Conservation (phyloP, 2,888 invertebrate genomes). For the Boloria selene region DNA sequence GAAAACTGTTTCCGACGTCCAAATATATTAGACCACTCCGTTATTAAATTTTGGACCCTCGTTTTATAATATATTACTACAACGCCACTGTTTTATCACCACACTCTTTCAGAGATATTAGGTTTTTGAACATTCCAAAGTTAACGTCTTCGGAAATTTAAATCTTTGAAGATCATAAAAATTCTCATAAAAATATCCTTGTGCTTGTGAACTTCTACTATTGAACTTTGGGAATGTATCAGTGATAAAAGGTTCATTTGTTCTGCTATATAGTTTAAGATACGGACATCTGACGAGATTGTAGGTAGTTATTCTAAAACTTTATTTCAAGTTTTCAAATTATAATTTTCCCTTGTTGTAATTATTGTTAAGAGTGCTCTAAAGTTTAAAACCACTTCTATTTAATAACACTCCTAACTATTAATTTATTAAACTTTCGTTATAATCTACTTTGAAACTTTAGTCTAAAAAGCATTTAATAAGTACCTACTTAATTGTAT, state of each 20-base stretch:
- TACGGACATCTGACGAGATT: constrained; percentile 6
- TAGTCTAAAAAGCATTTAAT: too few relatives aligned
- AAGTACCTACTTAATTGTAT: too few relatives aligned
- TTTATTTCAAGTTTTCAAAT: not conserved
- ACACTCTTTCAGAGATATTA: constrained; percentile 37
- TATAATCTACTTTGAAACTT: too few relatives aligned
- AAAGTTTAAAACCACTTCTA: too few relatives aligned
- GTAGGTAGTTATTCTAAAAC: constrained; percentile 8
- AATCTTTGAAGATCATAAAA: constrained; percentile 36
- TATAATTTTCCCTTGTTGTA: not conserved
- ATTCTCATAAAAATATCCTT: constrained; percentile 35
- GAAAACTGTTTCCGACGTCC: constrained; percentile 38
- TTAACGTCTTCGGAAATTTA: constrained; percentile 34
- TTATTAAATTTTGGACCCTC: constrained; percentile 40
- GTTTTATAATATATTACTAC: constrained; percentile 40
- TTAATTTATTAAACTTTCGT: too few relatives aligned
- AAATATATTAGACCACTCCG: constrained; percentile 37
- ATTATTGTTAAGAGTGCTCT: too few relatives aligned
- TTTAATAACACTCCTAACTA: too few relatives aligned
- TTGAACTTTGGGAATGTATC: constrained; percentile 21
- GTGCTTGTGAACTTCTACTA: constrained; percentile 22
- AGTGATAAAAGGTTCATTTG: constrained; percentile 24
- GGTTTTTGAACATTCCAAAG: constrained; percentile 36
- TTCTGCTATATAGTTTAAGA: constrained; percentile 14
- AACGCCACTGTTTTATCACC: constrained; percentile 38